These are phyloP conservation scores for Drosophila nikananu DNA, from an alignment of 1,140 invertebrate species.

Conservation along the genomic window DNA sequence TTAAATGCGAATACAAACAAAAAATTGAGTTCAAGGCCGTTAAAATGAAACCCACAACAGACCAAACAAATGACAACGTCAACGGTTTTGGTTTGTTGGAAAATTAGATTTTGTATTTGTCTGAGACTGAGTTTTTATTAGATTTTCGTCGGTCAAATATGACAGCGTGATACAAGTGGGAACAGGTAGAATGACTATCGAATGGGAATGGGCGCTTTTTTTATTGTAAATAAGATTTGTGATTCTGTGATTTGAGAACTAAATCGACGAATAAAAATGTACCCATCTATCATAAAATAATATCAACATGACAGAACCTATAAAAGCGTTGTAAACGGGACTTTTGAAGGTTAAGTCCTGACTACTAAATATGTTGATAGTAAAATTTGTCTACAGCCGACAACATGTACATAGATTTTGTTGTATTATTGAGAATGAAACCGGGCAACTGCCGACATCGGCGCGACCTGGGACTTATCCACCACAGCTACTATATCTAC, in stretches of 20 bases:
- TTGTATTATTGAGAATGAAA: slow-evolving; percentile 6
- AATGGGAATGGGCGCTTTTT: background rate
- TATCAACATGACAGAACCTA: background rate
- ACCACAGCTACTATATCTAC: slow-evolving; percentile 24
- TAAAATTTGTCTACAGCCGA: background rate
- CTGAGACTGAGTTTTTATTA: slow-evolving; percentile 17
- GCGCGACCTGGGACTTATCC: background rate
- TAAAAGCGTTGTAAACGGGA: background rate
- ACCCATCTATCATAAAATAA: background rate
- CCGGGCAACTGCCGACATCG: background rate
- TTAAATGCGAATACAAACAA: slow-evolving; percentile 31
- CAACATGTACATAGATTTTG: background rate
- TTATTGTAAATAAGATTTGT: background rate
- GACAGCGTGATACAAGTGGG: background rate
- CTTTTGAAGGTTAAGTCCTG: background rate
- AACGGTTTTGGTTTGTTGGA: slow-evolving; percentile 46
- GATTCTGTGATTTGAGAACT: background rate
- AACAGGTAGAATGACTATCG: background rate
- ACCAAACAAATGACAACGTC: slow-evolving; percentile 34
- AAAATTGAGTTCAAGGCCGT: slow-evolving; percentile 80
- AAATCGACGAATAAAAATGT: background rate
- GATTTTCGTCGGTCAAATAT: background rate
- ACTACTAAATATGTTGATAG: background rate
- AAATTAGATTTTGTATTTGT: slow-evolving; percentile 61
- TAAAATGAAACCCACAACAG: slow-evolving; percentile 64